Evolutionary conservation across 1,140 invertebrate genomes (phyloP), one percentile per base, ranked within the genome.

Genomic region (Drosophila arawakana): DNA sequence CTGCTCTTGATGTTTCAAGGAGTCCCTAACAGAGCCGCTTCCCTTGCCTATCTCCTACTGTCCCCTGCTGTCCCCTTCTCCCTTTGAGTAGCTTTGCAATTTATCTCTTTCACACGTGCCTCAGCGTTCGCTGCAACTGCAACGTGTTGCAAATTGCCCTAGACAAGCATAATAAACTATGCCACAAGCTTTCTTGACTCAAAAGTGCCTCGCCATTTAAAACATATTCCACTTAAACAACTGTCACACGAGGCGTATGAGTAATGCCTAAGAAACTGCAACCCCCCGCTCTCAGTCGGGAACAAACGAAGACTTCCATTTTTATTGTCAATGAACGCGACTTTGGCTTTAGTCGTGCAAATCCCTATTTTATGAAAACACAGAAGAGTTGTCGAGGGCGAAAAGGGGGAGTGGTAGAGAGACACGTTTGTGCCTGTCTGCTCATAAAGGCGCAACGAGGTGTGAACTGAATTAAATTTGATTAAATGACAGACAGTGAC

Each of bases 321-420:
- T 84, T 85, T 81, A 88, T 86, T 65, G 73, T 73, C 83, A 55
- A 62, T 79, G 57, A 68, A 60, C 52, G 62, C 10, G 57, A 68
- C 46, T 63, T 34, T 55, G 47, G 52, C 73, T 74, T 77, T 62
- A 52, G 37, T 55, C 70, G 44, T 63, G 75, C 76, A 89, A 89
- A 90, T 78, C 81, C 81, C 34, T 73, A 57, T 89, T 89, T 84
- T 89, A 88, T 90, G 84, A 84, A 88, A 89, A 90, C 80, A 69
- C 50, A 61, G 58, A 35, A 81, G 46, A 43, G 25, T 46, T 50
- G 21, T 9, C 47, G 15, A 35, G 39, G 18, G n/a, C n/a, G 3
- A 34, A 11, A n/a, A 34, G 15, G 4, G 9, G 7, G 9, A 9
- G 35, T n/a, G 2, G 11, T 2, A 13, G 47, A 18, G 11, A 47